Percentiles rank a stretch among this genome's conserved stretches.
phyloP scores from a whole-genome alignment of 2,113 vertebrate species.

The Protomyctophum bolini region DNA sequence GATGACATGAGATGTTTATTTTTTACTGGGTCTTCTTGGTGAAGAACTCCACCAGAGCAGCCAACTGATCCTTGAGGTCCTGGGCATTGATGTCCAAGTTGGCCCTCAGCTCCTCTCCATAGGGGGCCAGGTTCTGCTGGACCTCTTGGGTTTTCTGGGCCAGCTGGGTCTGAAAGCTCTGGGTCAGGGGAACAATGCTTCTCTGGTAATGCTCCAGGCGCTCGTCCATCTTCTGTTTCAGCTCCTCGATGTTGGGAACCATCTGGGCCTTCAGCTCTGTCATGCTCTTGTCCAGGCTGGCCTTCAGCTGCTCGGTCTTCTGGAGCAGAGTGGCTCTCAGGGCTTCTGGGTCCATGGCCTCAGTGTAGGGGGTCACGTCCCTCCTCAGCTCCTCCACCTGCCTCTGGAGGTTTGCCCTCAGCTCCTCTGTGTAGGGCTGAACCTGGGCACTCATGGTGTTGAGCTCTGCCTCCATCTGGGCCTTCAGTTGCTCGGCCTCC shows the following conservation, averaged over 20 bases:
- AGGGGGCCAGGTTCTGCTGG: constrained; percentile 29
- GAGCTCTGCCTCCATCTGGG: constrained; percentile 57
- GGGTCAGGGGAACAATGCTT: constrained; percentile 47
- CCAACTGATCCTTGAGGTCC: constrained; percentile 19
- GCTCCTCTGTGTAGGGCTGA: constrained; percentile 57
- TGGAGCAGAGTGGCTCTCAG: constrained; percentile 16
- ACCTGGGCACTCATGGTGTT: constrained; percentile 11
- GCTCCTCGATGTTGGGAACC: constrained; percentile 7
- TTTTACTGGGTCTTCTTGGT: constrained; percentile 22
- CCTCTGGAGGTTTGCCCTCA: constrained; percentile 69
- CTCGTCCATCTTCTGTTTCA: constrained; percentile 33
- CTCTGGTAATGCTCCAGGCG: constrained; percentile 44
- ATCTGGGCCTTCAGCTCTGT: constrained; percentile 32
- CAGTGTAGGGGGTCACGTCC: constrained; percentile 51
- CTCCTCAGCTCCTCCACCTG: constrained; percentile 75
- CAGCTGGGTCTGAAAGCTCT: constrained; percentile 38
- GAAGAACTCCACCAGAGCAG: constrained; percentile 25
- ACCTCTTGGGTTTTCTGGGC: constrained; percentile 26
- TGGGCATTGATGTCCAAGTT: constrained; percentile 29
- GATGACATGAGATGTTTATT: too few species aligned
- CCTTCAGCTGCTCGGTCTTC: constrained; percentile 29
- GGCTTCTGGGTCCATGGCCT: constrained; percentile 19
- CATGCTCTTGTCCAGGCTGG: constrained; percentile 27
- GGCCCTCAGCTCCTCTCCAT: constrained; percentile 16
- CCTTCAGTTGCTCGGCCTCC: constrained; percentile 60